phyloP scores from a whole-genome alignment of 2,113 vertebrate species.

The Rhinolophus ferrumequinum region DNA sequence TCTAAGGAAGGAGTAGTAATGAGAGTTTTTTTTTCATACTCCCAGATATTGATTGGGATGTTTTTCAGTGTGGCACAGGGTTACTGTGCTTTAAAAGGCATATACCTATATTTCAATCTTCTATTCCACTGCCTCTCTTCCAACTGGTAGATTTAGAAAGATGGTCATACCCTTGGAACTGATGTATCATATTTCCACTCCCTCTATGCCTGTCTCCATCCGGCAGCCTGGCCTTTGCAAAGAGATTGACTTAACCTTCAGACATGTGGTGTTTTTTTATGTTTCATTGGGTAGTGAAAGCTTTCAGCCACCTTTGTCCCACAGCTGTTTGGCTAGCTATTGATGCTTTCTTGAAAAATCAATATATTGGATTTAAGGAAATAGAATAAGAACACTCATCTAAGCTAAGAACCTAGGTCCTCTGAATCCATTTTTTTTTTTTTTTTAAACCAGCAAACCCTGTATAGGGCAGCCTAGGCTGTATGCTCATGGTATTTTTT shows the following conservation, averaged over 20 bases:
- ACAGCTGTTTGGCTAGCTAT: neutral
- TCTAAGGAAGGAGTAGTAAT: neutral
- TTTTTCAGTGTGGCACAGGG: neutral
- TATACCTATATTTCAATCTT: neutral
- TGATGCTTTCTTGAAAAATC: neutral
- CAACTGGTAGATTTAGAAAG: neutral
- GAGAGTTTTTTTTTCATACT: neutral
- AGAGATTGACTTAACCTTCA: neutral
- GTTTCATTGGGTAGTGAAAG: neutral
- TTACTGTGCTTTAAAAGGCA: neutral
- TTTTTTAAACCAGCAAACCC: neutral
- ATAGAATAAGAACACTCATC: neutral
- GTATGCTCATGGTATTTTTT: neutral
- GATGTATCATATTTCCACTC: neutral
- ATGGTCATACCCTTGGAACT: neutral
- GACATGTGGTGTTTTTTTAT: neutral
- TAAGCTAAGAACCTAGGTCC: neutral
- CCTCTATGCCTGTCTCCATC: neutral
- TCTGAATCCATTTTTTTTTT: constrained; percentile 3
- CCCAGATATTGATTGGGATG: neutral
- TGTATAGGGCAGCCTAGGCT: neutral
- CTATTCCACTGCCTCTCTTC: neutral
- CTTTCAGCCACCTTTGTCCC: neutral
- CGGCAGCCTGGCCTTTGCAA: neutral
- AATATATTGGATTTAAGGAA: constrained; percentile 21